A percentile compares a stretch with the other conserved stretches of the same genome.
Evolutionary conservation across 2,888 invertebrate genomes (phyloP).

Genomic region (Spodoptera picta): DNA sequence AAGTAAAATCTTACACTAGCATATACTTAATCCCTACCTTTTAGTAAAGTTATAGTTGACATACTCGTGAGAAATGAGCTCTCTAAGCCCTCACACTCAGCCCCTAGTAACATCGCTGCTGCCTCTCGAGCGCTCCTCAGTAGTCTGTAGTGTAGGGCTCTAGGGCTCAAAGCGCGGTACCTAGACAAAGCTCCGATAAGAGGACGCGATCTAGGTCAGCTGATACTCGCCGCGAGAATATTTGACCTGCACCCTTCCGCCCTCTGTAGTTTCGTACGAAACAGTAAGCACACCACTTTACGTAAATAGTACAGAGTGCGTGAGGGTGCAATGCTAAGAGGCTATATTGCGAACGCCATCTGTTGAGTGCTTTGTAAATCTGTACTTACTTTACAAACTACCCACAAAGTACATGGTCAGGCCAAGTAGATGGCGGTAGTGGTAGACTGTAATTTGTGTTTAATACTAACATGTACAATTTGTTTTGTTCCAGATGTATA

Average conservation of each 20-base stretch:
- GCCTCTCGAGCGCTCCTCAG: slow-evolving; percentile 9
- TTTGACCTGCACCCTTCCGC: slow-evolving; percentile 34
- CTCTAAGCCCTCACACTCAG: too few relatives aligned
- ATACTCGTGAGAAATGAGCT: slow-evolving; percentile 10
- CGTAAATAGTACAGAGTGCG: not conserved
- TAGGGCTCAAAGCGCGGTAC: slow-evolving; percentile 42
- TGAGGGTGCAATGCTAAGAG: not conserved
- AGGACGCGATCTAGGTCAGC: slow-evolving; percentile 53
- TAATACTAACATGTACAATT: slow-evolving; percentile 32
- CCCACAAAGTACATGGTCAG: too few relatives aligned
- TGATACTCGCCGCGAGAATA: slow-evolving; percentile 47
- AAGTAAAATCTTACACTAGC: too few relatives aligned
- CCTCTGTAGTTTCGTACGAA: not conserved
- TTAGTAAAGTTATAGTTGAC: slow-evolving; percentile 7
- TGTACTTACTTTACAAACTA: not conserved
- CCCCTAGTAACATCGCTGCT: slow-evolving; percentile 21
- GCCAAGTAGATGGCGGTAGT: slow-evolving; percentile 3
- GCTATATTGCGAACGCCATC: slow-evolving; percentile 17
- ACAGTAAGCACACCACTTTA: not conserved
- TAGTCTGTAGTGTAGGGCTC: slow-evolving; percentile 1
- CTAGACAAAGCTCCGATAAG: slow-evolving; percentile 52
- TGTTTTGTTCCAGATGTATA: slow-evolving; percentile 94
- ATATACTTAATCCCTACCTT: not conserved
- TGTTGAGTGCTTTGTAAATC: slow-evolving; percentile 18
- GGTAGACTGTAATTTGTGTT: not conserved